Conservation (phyloP, 2,113 vertebrate species). For the Chaenocephalus aceratus region DNA sequence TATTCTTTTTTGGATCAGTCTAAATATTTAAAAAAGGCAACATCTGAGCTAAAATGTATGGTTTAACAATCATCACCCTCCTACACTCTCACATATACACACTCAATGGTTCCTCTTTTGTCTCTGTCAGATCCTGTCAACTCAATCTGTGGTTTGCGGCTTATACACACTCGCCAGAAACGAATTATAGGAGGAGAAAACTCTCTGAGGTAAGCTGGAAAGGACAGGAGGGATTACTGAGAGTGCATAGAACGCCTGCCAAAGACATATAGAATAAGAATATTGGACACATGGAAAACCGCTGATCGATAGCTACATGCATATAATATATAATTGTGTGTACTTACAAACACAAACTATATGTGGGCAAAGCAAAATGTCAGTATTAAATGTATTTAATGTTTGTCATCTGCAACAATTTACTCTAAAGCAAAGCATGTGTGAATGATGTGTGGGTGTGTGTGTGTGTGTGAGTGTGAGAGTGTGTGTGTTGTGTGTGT, state of each 20-base stretch:
- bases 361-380: not conserved
- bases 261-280: slow-evolving; percentile 29
- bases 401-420: not conserved
- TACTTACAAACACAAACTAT: not conserved
- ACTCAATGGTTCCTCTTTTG: slow-evolving; percentile 50
- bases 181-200: slow-evolving; percentile 96
- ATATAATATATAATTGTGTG: not conserved
- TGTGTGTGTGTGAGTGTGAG: too few relatives aligned
- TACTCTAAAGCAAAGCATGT: not conserved
- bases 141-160: slow-evolving; percentile 90
- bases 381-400: too few relatives aligned
- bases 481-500: not conserved
- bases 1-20: slow-evolving; percentile 45
- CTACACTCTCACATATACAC: slow-evolving; percentile 37
- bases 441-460: too few relatives aligned
- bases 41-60: slow-evolving; percentile 55
- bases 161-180: slow-evolving; percentile 91
- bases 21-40: slow-evolving; percentile 57
- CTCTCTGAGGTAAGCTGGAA: slow-evolving; percentile 90
- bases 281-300: slow-evolving; percentile 32
- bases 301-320: slow-evolving; percentile 20
- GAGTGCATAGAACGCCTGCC: slow-evolving; percentile 21
- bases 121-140: slow-evolving; percentile 85
- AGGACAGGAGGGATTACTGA: slow-evolving; percentile 45
- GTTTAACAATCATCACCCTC: slow-evolving; percentile 57